These are phyloP conservation scores for Clitarchus hookeri DNA, from an alignment of 2,888 invertebrate species.

Conservation along the genomic window DNA sequence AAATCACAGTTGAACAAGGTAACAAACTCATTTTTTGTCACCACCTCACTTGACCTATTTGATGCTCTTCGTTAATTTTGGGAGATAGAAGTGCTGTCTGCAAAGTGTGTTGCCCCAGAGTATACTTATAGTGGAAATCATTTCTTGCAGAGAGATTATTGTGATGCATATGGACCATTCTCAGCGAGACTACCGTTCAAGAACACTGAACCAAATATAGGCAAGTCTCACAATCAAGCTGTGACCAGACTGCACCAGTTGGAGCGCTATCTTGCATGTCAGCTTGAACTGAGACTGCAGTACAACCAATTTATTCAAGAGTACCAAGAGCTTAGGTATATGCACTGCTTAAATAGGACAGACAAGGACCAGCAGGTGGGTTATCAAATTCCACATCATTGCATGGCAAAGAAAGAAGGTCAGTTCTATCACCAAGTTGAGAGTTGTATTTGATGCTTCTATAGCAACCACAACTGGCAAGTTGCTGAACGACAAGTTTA, in stretches of 20 bases:
- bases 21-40: neutral
- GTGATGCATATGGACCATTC: neutral
- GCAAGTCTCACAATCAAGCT: neutral
- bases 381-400: neutral
- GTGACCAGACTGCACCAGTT: neutral
- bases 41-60: neutral
- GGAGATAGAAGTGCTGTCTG: neutral
- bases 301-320: neutral
- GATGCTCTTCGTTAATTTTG: neutral
- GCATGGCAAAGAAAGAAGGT: neutral
- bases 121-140: neutral
- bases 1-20: no score
- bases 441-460: constrained; percentile 5
- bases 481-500: neutral
- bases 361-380: neutral
- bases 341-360: neutral
- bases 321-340: neutral
- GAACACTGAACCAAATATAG: neutral
- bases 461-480: neutral
- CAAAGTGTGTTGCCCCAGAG: neutral
- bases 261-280: neutral
- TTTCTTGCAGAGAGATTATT: neutral
- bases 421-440: constrained; percentile 7
- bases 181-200: neutral
- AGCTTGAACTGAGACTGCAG: neutral